Evolutionary conservation across 1,140 invertebrate genomes (phyloP).

Genomic region (Hyles euphorbiae): DNA sequence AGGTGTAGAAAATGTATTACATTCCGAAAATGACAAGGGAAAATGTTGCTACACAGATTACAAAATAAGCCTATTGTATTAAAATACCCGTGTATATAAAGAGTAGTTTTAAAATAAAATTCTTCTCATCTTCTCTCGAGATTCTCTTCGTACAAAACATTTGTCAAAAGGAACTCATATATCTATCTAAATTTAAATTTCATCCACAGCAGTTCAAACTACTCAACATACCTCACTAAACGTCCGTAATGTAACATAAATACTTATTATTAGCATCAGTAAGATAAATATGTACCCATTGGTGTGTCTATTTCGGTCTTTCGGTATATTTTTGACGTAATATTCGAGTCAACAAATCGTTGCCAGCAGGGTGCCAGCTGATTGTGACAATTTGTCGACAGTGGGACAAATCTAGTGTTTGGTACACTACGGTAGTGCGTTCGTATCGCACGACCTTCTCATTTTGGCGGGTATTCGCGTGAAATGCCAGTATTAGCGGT

Average conservation of each 20-base stretch:
- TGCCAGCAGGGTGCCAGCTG: slow-evolving; percentile 21
- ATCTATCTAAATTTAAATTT: neutral
- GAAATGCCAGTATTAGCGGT: too few relatives aligned
- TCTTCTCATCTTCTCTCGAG: too few relatives aligned
- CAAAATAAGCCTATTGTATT: too few relatives aligned
- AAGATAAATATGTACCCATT: slow-evolving; percentile 12
- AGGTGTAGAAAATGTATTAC: too few relatives aligned
- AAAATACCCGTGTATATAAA: too few relatives aligned
- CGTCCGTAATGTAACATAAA: neutral
- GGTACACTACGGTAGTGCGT: slow-evolving; percentile 1
- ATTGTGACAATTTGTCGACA: slow-evolving; percentile 20
- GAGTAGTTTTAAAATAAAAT: too few relatives aligned
- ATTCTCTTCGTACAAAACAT: too few relatives aligned
- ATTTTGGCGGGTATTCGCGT: slow-evolving; percentile 3
- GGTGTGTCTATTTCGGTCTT: slow-evolving; percentile 14
- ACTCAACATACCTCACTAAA: too few relatives aligned
- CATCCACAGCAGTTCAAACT: neutral
- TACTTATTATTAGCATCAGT: neutral
- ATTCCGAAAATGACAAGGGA: too few relatives aligned
- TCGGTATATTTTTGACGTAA: slow-evolving; percentile 17
- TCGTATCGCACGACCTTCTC: neutral
- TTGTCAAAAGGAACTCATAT: too few relatives aligned
- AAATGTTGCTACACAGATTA: too few relatives aligned
- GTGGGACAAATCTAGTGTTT: slow-evolving; percentile 7
- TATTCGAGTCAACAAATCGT: slow-evolving; percentile 10